Percentiles rank a stretch among this genome's conserved stretches.
These are phyloP conservation scores for Pristionchus japonicus DNA, from an alignment of 2,888 invertebrate species.

Conservation along the genomic window DNA sequence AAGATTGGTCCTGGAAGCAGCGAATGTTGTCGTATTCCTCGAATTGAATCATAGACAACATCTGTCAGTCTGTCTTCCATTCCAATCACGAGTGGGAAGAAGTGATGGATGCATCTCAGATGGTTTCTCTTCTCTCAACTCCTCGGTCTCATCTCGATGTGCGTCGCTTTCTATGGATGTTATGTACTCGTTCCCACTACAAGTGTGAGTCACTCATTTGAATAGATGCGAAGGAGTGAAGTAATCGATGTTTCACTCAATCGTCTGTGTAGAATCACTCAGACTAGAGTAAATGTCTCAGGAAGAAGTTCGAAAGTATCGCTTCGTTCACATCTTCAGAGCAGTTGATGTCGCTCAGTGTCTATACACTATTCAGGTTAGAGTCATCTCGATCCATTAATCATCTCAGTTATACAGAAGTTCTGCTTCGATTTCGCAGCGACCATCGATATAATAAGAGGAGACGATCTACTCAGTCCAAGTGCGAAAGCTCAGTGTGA, in stretches of 20 bases:
- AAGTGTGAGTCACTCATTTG: slow-evolving; percentile 55
- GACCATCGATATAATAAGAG: slow-evolving; percentile 62
- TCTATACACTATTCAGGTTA: slow-evolving; percentile 53
- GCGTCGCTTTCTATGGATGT: slow-evolving; percentile 72
- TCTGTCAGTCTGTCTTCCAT: slow-evolving; percentile 51
- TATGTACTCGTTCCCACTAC: slow-evolving; percentile 72
- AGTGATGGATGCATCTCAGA: slow-evolving; percentile 52
- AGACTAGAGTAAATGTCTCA: slow-evolving; percentile 43
- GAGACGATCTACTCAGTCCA: slow-evolving; percentile 63
- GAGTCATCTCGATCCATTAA: background rate
- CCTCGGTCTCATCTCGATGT: slow-evolving; percentile 69
- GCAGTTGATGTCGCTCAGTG: slow-evolving; percentile 69
- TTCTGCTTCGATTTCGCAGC: slow-evolving; percentile 71
- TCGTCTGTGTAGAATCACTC: background rate
- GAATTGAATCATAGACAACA: slow-evolving; percentile 61
- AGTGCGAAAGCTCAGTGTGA: slow-evolving; percentile 70
- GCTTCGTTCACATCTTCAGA: slow-evolving; percentile 70
- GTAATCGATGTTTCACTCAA: too few relatives aligned
- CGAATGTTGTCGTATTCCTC: slow-evolving; percentile 71
- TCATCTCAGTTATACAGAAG: slow-evolving; percentile 59
- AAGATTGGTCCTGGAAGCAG: slow-evolving; percentile 67
- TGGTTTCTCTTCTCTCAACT: slow-evolving; percentile 71
- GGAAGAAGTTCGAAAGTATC: slow-evolving; percentile 64
- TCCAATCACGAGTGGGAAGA: background rate
- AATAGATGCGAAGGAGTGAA: background rate